Percentiles rank a stretch among this genome's conserved stretches.
Conservation (phyloP, 2,888 invertebrate species). For the Magallana nippona region DNA sequence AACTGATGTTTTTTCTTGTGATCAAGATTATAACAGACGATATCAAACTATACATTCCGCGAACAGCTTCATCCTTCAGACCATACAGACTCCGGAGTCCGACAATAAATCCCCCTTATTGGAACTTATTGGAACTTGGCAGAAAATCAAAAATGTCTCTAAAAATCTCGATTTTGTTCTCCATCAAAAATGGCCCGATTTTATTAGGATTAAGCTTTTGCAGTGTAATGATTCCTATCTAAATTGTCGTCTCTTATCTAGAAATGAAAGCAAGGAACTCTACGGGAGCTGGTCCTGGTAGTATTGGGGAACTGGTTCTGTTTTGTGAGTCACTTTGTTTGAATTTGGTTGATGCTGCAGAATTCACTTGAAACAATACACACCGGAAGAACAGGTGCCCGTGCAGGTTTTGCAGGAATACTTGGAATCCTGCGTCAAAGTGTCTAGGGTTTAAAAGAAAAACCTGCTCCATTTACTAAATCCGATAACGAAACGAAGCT, state of each 20-base stretch:
- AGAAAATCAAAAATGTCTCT: too few relatives aligned
- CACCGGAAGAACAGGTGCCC: slow-evolving; percentile 20
- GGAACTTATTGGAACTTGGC: too few relatives aligned
- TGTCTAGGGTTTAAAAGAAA: background rate
- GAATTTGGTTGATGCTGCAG: slow-evolving; percentile 32
- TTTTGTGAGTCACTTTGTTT: background rate
- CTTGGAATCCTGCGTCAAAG: slow-evolving; percentile 8
- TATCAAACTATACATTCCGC: too few relatives aligned
- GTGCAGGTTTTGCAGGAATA: slow-evolving; percentile 5
- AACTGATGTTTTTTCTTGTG: too few relatives aligned
- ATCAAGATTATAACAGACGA: too few relatives aligned
- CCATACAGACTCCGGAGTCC: too few relatives aligned
- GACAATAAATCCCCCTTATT: too few relatives aligned
- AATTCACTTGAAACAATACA: slow-evolving; percentile 19
- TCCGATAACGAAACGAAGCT: too few relatives aligned
- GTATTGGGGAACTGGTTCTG: background rate
- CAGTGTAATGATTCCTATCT: slow-evolving; percentile 18
- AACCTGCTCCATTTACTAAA: background rate
- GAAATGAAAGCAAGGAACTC: slow-evolving; percentile 21
- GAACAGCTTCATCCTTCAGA: too few relatives aligned
- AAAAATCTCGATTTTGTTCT: too few relatives aligned
- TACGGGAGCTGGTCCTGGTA: background rate
- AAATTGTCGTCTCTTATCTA: slow-evolving; percentile 30
- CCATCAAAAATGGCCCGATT: too few relatives aligned
- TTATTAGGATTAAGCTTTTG: background rate